Base-by-base conservation (phyloP, 2,113 vertebrate species). In the Cephalopholis sonnerati region DNA sequence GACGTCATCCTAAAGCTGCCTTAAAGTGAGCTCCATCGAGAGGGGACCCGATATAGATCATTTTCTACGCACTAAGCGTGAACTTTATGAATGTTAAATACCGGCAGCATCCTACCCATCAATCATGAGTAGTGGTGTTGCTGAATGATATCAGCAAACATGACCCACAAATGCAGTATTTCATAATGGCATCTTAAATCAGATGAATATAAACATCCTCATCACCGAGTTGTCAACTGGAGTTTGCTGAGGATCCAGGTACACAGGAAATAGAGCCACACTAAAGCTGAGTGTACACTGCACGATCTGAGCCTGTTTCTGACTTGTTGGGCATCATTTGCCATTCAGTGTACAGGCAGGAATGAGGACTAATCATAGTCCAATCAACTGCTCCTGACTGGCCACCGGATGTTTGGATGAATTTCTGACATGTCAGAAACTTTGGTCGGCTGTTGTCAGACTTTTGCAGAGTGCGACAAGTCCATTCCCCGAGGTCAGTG, bases 101-200 rank as follows among this genome's bases (percentile, higher is more conserved):
- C 77, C 54, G 77, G 41, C 65, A 62, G 68, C 44, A 20, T 57
- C 54, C 36, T 25, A 9, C 63, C 68, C 70, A 69, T 84, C 73
- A 80, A 86, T 79, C 67, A 83, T 24, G 50, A 44, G 58, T 9
- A 27, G 41, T 62, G 55, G 25, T 61, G 53, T 46, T 36, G 57
- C 54, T 65, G 77, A 80, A 75, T 39, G 50, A 62, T 81, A 71
- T 85, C 71, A 85, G 87, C 74, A 87, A 77, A 90, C 59, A 74
- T 83, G 71, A 64, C 66, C 57, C 65, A 36, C 53, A 74, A 48
- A 54, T 68, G 48, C 53, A 24, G 46, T 50, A 53, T 75, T 78
- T 71, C 48, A 61, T 59, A 62, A 83, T 48, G 58, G 22, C n/a
- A 15, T 61, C 68, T 36, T 16, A 51, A 57, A 83, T 86, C 51